Evolutionary conservation across 2,888 invertebrate species (phyloP), one percentile per base, ranked within the genome.

Genomic region (Tachina fera): DNA sequence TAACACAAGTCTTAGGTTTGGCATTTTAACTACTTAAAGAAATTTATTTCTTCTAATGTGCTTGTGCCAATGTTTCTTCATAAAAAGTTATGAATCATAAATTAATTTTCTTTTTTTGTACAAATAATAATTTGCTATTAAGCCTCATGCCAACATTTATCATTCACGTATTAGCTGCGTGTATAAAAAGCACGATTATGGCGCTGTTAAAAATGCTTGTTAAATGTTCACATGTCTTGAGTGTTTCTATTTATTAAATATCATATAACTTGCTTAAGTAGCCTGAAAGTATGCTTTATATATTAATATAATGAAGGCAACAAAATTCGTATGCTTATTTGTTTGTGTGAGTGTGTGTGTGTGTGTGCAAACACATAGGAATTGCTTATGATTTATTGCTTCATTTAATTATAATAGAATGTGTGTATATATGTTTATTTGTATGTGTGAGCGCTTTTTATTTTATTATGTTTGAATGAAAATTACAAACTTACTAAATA

Each of bases 251-350:
- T 41, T 63, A 22, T 51, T 74, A 39, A 74, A 43, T 47, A n/a
- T 41, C 31, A 1, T 13, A 47, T 49, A 16, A 39, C 0, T 60
- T 47, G 6, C 41, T 8, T 49, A 43, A 51, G 49, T 51, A 63
- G 22, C 49, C 74, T 61, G n/a, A 63, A 74, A 63, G 61, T 74
- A n/a, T 51, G 19, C 41, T 51, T 51, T 14, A 70, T 14, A 70
- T 51, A 13, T 19, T 19, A 31, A 31, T 51, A 41, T 74, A 14
- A 61, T 72, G 39, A 39, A 16, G 9, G 9, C 14, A 49, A 47
- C 22, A 65, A 49, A 47, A 31, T 31, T 4, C 31, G 49, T 51
- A 16, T 53, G 16, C 53, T 16, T 19, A 53, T 51, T 16, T 9
- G 16, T 16, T 6, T 11, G 4, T n/a, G 39, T 39, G 0, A 0